Base-by-base conservation (phyloP, 2,797 vertebrate species). In the Acridotheres tristis region DNA sequence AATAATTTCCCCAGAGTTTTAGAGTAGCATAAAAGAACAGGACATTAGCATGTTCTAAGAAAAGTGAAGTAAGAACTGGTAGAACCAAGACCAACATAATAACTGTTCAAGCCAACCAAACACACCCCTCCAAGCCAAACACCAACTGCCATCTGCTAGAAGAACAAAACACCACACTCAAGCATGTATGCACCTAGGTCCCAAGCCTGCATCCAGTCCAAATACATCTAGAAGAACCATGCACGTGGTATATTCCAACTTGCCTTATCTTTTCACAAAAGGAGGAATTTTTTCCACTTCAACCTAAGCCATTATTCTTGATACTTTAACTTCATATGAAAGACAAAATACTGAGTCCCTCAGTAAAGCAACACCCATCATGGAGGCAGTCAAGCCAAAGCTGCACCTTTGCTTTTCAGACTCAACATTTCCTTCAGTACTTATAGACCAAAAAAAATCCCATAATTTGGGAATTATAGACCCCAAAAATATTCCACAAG, bases 151-250 rank as follows among this genome's bases (percentile, higher is more conserved):
- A 38, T 7, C 22, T 68, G 30, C 73, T 61, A 13, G 43, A 54
- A 72, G n/a, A 32, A 45, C 57, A 62, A 55, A 69, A 50, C 19
- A 78, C 32, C 1, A 5, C 17, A 22, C 38, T 42, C 7, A 14
- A 1, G 8, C 9, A 9, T 0, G 0, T 14, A 18, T 10, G 23
- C 32, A 50, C 5, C 21, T 4, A 20, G 9, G 26, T 74, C 54
- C 42, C 77, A 61, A 45, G 66, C 17, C 1, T 36, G 6, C 43
- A 68, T 20, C 48, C 47, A 53, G 30, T 4, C 47, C 71, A 54
- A 75, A 34, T 0, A 22, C 4, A 54, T 9, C 21, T 22, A 57
- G 4, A 80, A 89, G 15, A 53, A 36, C 13, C 61, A 36, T 1
- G 5, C 38, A 69, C 2, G 0, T 4, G 26, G 20, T 36, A 59